phyloP scores from a whole-genome alignment of 1,140 invertebrate genomes.

The Aplysia californica region DNA sequence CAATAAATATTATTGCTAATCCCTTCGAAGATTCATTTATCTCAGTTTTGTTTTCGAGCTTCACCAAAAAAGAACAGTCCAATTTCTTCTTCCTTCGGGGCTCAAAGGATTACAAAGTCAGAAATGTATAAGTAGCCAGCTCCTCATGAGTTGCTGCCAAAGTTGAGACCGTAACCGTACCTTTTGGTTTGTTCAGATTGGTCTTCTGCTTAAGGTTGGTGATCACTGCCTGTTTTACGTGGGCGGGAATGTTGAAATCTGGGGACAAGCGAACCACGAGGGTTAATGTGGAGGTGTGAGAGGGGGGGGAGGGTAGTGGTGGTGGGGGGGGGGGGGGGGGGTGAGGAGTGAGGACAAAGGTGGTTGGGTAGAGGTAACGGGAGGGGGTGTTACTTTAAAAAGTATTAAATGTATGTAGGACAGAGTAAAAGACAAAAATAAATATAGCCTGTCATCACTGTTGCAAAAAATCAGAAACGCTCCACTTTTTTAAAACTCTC shows the following conservation, averaged over 20 bases:
- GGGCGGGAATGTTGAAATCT: conserved; percentile 49
- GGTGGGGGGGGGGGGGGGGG: neutral
- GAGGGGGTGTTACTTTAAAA: no score
- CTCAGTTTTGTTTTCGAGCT: neutral
- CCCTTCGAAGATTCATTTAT: neutral
- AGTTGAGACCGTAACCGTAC: conserved; percentile 25
- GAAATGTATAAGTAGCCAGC: no score
- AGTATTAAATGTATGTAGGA: no score
- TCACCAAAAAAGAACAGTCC: neutral
- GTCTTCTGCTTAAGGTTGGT: conserved; percentile 38
- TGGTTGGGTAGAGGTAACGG: no score
- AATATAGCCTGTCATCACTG: no score
- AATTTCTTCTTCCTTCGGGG: neutral
- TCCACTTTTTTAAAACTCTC: no score
- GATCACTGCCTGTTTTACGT: conserved; percentile 37
- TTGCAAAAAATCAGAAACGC: no score
- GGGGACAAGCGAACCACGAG: no score
- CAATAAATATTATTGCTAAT: neutral
- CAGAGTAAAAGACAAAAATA: no score
- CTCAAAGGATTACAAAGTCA: no score
- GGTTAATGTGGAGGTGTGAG: neutral
- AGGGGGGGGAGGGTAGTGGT: neutral
- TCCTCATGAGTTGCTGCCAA: no score
- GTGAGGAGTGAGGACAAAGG: neutral
- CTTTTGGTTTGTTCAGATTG: conserved; percentile 39